Base-by-base conservation (phyloP, 1,140 invertebrate genomes). In the Luehdorfia chinensis region DNA sequence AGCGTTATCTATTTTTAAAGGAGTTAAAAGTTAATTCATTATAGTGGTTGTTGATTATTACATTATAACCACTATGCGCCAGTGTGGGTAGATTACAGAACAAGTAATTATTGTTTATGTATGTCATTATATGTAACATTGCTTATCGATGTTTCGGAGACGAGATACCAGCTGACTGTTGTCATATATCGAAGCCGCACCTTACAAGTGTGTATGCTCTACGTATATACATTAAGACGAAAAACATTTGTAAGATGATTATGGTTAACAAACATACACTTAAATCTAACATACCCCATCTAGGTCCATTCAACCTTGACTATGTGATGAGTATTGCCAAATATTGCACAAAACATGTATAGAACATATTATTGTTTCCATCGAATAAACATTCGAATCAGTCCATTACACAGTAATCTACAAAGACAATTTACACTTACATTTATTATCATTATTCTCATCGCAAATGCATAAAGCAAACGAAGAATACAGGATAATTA, bases 291-390 rank as follows among this genome's bases (percentile, higher is more conserved):
- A 68, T 61, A 66, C 55, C 49, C 59, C 64, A 51, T 47, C 50
- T 61, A 69, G 67, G 55, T 59, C 59, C 53, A 50, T 56, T 58
- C 45, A 49, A 69, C 64, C 51, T 55, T 73, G 72, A 85, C 75
- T 79, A 80, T 59, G 50, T 56, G 61, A 75, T 83, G 81, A 85
- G 81, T 85, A 85, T 85, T 84, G 73, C 75, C 73, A 66, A 80
- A 80, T 83, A 84, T 84, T 85, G 81, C 81, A 85, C 81, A 77
- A 72, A 69, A 62, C 55, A 46, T 49, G 46, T 45, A 50, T 56
- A 55, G 31, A 30, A 48, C 56, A 55, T 50, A 52, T 33, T n/a
- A 36, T 36, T 51, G 8, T 13, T 47, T 44, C 34, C 18, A 32
- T 32, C 36, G 50, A 52, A 56, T 39, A 53, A 50, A 68, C 58